Percentiles rank a stretch among this genome's conserved stretches.
These are phyloP conservation scores for Spilogale gracilis DNA, from an alignment of 2,113 vertebrate genomes.

Conservation along the genomic window DNA sequence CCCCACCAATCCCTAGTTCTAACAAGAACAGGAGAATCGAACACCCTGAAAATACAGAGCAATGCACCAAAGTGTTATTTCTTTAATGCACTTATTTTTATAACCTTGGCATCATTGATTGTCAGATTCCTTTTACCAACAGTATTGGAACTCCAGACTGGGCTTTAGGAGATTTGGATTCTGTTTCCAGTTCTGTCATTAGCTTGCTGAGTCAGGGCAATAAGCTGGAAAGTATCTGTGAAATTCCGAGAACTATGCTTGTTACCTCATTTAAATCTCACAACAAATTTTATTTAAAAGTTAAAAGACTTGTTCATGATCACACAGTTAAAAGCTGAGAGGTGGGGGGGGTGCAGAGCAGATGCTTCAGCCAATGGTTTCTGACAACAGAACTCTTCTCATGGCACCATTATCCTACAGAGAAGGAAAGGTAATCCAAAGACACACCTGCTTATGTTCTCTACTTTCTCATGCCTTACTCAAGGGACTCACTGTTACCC, in stretches of 20 bases:
- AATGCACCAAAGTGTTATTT: not conserved
- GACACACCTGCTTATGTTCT: not conserved
- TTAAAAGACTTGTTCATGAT: not conserved
- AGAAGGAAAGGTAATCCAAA: not conserved
- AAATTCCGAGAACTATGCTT: not conserved
- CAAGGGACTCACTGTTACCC: not conserved
- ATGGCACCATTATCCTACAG: not conserved
- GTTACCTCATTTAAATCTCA: conserved; percentile 19
- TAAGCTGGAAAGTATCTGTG: not conserved
- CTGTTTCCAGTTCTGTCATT: not conserved
- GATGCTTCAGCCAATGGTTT: not conserved
- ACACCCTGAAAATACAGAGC: not conserved
- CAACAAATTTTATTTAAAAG: not conserved
- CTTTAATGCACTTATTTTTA: not conserved
- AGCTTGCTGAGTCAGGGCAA: not conserved
- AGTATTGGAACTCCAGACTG: not conserved
- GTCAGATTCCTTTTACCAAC: not conserved
- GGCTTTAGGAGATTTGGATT: not conserved
- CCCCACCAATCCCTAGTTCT: not conserved
- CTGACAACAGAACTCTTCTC: not conserved
- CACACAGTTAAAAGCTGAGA: not conserved
- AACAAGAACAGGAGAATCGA: not conserved
- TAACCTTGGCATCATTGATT: not conserved
- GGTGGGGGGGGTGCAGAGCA: not conserved
- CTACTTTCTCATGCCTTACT: not conserved